Percentiles rank a stretch among this genome's conserved stretches.
Evolutionary conservation across 2,888 invertebrate genomes (phyloP).

Genomic region (Sarcophaga rosellei): DNA sequence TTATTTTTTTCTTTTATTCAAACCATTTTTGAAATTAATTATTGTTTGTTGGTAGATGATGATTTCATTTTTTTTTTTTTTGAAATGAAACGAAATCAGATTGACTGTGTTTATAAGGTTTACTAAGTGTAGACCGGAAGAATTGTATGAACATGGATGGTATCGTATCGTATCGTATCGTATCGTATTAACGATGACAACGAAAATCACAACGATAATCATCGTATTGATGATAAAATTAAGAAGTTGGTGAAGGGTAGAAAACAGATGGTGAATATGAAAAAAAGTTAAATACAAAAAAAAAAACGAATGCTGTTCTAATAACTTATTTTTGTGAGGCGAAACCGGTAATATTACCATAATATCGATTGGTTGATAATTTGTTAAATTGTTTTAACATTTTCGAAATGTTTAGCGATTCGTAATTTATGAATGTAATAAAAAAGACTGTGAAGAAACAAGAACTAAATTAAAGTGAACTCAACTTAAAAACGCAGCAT

Average conservation of each 20-base stretch:
- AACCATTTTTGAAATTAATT: neutral
- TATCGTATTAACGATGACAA: neutral
- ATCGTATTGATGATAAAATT: neutral
- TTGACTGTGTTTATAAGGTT: neutral
- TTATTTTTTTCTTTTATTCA: neutral
- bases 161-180: no score
- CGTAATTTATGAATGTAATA: slow-evolving; percentile 37
- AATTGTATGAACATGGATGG: neutral
- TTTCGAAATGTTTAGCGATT: slow-evolving; percentile 13
- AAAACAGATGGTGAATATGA: neutral
- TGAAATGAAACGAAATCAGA: no score
- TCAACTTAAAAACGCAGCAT: no score
- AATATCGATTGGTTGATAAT: slow-evolving; percentile 33
- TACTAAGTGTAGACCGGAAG: slow-evolving; percentile 28
- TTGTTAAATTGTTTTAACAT: slow-evolving; percentile 20
- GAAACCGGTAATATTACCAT: slow-evolving; percentile 33
- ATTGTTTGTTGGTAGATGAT: neutral
- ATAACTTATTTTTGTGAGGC: neutral
- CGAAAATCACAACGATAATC: neutral
- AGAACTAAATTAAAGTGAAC: neutral
- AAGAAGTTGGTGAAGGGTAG: neutral
- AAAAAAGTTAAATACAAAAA: neutral
- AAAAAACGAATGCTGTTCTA: neutral
- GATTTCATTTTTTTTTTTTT: no score
- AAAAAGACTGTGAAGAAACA: neutral